These are phyloP conservation scores for Scaptomyza reducta DNA, from an alignment of 2,888 invertebrate species.

Conservation along the genomic window DNA sequence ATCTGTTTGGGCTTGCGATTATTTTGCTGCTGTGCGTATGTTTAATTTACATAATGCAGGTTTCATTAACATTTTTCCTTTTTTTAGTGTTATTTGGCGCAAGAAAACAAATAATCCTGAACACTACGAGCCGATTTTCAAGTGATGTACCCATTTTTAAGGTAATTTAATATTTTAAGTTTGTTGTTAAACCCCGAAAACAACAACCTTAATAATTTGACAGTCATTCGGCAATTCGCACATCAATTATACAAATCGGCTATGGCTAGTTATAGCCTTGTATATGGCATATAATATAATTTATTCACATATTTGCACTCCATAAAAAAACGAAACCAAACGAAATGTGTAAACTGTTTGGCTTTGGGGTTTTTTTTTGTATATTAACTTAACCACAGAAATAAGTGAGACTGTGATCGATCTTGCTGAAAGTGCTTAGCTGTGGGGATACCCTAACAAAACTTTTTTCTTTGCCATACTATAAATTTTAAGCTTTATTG, in stretches of 20 bases:
- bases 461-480: not conserved
- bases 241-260: constrained; percentile 36
- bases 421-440: not conserved
- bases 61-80: constrained; percentile 5
- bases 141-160: constrained; percentile 25
- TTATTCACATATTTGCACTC: constrained; percentile 24
- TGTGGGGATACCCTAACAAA: not conserved
- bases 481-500: too few relatives aligned
- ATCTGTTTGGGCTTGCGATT: constrained; percentile 65
- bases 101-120: constrained; percentile 48
- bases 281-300: not conserved
- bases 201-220: not conserved
- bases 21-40: constrained; percentile 68
- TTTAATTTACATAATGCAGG: not conserved
- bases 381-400: constrained; percentile 5
- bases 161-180: not conserved
- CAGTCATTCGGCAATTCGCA: constrained; percentile 42
- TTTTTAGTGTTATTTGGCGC: constrained; percentile 65
- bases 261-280: not conserved
- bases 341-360: constrained; percentile 27
- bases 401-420: not conserved
- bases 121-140: constrained; percentile 64
- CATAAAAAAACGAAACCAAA: constrained; percentile 14
- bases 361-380: constrained; percentile 21
- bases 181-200: not conserved